Base-by-base conservation (phyloP, 2,888 invertebrate genomes). In the Carterocephalus palaemon region DNA sequence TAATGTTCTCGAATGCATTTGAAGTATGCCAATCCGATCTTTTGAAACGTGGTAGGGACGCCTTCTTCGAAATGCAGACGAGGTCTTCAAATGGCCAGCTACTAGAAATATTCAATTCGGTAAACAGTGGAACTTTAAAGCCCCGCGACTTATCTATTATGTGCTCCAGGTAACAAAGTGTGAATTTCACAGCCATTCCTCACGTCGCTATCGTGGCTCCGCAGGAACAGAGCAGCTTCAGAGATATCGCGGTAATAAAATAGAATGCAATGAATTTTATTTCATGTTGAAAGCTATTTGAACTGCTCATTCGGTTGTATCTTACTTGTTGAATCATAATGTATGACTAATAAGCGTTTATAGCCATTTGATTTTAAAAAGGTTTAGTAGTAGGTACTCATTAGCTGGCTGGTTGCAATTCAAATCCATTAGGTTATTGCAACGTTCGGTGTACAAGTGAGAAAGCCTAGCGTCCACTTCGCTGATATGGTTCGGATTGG, bases 201-300 rank as follows among this genome's bases (percentile, higher is more conserved):
- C 29, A 39, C 13, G 29, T 9, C 29, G 39, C 15, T 39, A 39
- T 39, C 39, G 28, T 29, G 15, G 15, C 29, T 29, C 39, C 29
- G 29, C 39, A 15, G 39, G 29, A 29, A 39, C 20, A 8, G 40
- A 19, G 31, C 40, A 9, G 23, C 10, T 40, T 20, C 10, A 40
- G 22, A 40, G 40, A 40, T 40, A 40, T 23, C 40, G 20, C 16
- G 20, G 39, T 31, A 39, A 39, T 39, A 39, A 39, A 39, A 39
- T 39, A 19, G 28, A 31, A 39, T 39, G 8, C 15, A 39, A 31
- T 29, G 29, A 29, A 29, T 29, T 29, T 16, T 8, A 9, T 16
- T 29, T 9, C 8, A 4, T 9, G 13, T 1, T n/a, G 29, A 29
- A 29, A 29, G 29, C 16, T 29, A n/a, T n/a, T 8, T 29, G 3